A percentile compares a stretch with the other conserved stretches of the same genome.
Evolutionary conservation across 2,888 invertebrate genomes (phyloP).

Genomic region (Thera obeliscata): DNA sequence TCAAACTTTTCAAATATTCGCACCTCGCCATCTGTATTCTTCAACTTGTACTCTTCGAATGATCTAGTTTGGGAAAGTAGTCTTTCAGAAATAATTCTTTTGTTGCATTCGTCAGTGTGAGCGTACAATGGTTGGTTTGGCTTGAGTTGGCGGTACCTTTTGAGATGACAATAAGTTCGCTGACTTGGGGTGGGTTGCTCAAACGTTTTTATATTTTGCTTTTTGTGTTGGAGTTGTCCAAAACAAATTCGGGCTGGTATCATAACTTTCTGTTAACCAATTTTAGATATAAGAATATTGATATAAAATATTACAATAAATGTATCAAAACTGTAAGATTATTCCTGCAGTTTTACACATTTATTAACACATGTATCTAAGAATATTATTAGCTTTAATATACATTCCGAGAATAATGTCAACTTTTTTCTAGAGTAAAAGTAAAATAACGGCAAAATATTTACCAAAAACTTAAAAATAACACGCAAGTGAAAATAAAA

Average conservation of each 20-base stretch:
- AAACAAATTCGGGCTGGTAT: slow-evolving; percentile 8
- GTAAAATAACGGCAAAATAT: background rate
- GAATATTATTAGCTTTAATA: no score
- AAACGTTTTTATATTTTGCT: slow-evolving; percentile 41
- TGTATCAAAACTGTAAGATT: no score
- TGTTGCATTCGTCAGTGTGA: slow-evolving; percentile 70
- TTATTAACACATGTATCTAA: no score
- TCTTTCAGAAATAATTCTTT: slow-evolving; percentile 79
- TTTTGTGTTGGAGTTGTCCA: slow-evolving; percentile 32
- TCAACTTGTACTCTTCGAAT: slow-evolving; percentile 80
- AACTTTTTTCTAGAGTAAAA: no score
- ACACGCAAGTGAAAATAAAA: slow-evolving; percentile 59
- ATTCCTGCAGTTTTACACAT: no score
- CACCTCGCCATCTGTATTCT: slow-evolving; percentile 72
- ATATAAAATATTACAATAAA: background rate
- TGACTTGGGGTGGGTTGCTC: slow-evolving; percentile 48
- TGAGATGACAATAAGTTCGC: slow-evolving; percentile 54
- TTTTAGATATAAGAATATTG: slow-evolving; percentile 3
- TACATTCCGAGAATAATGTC: no score
- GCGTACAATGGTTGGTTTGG: slow-evolving; percentile 62
- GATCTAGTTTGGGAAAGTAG: slow-evolving; percentile 77
- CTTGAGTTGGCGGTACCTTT: slow-evolving; percentile 47
- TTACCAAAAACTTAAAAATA: slow-evolving; percentile 4
- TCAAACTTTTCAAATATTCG: slow-evolving; percentile 76
- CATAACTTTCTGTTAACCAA: background rate